Base-by-base conservation (phyloP, 1,140 invertebrate species). In the Brachystomella parvula region DNA sequence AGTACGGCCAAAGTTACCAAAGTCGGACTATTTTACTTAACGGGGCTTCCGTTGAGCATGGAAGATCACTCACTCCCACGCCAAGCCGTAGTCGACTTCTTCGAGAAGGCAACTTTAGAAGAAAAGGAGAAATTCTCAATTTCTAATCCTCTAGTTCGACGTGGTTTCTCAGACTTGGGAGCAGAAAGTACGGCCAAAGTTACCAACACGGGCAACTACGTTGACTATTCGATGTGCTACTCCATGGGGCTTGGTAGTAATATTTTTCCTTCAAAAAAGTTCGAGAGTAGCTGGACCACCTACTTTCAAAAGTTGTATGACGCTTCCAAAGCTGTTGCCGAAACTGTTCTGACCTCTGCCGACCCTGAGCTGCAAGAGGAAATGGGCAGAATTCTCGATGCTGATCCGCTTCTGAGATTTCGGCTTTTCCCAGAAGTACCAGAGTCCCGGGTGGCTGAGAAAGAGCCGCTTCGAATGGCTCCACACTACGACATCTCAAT, bases 401-500 rank as follows among this genome's bases (percentile, higher is more conserved):
- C 15, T 57, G 53, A 57, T 9, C 53, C 53, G 28, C n/a, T 57
- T 24, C 21, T 57, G 28, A 21, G 53, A 12, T 57, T 57, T 29
- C 53, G 53, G n/a, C 12, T 12, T 57, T 57, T 24, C 53, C 53
- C 53, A 12, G 53, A 21, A 24, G 53, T 57, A 6, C n/a, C n/a
- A 12, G 6, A 6, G 53, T 6, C 6, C n/a, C 53, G 53, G 21
- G 6, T 6, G 6, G 53, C 53, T 29, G 53, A 57, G 53, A 24
- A 12, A 9, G 53, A 57, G 53, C 53, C 53, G 6, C 53, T 57
- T 57, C 53, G 53, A 21, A 57, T 57, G 53, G 53, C 53, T 24
- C 28, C 53, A 29, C 53, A 57, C 53, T 57, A 57, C 53, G 53
- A 57, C 53, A 12, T 57, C n/a, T 57, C 53, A 6, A 57, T 57